phyloP scores from a whole-genome alignment of 1,140 invertebrate genomes.

The Drosophila kanapiae region DNA sequence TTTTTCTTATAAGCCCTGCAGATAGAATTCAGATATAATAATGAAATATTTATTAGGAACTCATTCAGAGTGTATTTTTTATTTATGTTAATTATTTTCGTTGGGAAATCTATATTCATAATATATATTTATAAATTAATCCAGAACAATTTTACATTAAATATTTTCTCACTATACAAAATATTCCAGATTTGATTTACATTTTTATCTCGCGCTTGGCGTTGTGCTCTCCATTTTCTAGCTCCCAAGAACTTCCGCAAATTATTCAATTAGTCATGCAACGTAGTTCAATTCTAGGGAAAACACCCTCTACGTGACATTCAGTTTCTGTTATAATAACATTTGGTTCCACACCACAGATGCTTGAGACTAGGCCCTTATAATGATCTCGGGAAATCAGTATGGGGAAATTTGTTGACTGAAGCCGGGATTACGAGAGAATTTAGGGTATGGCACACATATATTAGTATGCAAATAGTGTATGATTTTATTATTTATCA shows the following conservation, averaged over 20 bases:
- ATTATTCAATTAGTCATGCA: conserved; percentile 40
- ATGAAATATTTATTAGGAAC: too few relatives aligned
- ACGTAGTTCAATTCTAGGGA: conserved; percentile 26
- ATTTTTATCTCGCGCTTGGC: not conserved
- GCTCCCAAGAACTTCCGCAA: conserved; percentile 39
- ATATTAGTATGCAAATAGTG: conserved; percentile 30
- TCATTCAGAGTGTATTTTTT: too few relatives aligned
- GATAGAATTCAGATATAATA: too few relatives aligned
- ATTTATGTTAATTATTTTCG: too few relatives aligned
- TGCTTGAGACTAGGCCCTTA: conserved; percentile 2
- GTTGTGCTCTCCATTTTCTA: conserved; percentile 6
- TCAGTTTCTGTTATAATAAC: conserved; percentile 10
- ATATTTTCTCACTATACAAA: not conserved
- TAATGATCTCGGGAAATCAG: conserved; percentile 10
- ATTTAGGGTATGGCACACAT: conserved; percentile 13
- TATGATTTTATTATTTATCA: not conserved
- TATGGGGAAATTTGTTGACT: conserved; percentile 22
- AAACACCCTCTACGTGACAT: conserved; percentile 32
- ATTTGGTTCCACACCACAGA: not conserved
- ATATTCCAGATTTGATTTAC: conserved; percentile 1
- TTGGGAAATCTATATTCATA: too few relatives aligned
- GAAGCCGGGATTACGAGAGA: not conserved
- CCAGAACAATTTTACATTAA: not conserved
- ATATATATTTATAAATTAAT: not conserved
- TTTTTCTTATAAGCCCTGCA: too few relatives aligned